These are phyloP conservation scores for Salvelinus sp. DNA, from an alignment of 2,113 vertebrate genomes.

Conservation along the genomic window DNA sequence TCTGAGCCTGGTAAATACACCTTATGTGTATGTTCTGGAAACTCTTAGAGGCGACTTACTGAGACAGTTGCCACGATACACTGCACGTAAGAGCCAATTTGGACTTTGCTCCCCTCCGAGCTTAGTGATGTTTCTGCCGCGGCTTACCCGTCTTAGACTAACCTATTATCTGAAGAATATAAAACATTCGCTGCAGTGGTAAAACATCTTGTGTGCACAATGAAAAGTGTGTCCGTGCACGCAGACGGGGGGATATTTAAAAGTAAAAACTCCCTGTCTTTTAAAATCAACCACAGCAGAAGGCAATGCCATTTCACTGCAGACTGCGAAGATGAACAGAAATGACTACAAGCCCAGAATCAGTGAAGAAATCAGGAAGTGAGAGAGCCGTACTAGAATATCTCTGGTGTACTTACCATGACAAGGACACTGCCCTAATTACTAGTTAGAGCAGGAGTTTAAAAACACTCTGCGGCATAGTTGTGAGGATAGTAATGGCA, in stretches of 20 bases:
- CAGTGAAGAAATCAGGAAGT: conserved; percentile 14
- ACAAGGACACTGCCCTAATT: conserved; percentile 44
- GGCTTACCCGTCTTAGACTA: conserved; percentile 37
- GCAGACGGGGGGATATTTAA: conserved; percentile 20
- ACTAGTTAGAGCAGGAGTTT: conserved; percentile 35
- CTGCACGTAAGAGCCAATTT: conserved; percentile 49
- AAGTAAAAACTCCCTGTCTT: conserved; percentile 22
- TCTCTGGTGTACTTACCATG: conserved; percentile 5
- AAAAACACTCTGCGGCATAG: conserved; percentile 22
- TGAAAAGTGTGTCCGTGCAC: conserved; percentile 24
- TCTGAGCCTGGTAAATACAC: conserved; percentile 18
- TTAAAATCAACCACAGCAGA: conserved; percentile 24
- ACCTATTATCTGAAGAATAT: conserved; percentile 3
- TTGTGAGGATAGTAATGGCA: not conserved
- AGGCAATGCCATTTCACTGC: conserved; percentile 13
- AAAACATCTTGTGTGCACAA: conserved; percentile 13
- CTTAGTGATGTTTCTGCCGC: conserved; percentile 33
- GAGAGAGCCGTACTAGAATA: not conserved
- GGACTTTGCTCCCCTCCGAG: conserved; percentile 38
- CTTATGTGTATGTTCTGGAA: conserved; percentile 13
- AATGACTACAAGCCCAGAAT: conserved; percentile 24
- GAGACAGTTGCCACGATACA: conserved; percentile 40
- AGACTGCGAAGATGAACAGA: conserved; percentile 9
- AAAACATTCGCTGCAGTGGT: conserved; percentile 15
- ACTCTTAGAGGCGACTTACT: conserved; percentile 26